Percentiles rank a stretch among this genome's conserved stretches.
Conservation (phyloP, 1,140 invertebrate genomes). For the Cepaea nemoralis region DNA sequence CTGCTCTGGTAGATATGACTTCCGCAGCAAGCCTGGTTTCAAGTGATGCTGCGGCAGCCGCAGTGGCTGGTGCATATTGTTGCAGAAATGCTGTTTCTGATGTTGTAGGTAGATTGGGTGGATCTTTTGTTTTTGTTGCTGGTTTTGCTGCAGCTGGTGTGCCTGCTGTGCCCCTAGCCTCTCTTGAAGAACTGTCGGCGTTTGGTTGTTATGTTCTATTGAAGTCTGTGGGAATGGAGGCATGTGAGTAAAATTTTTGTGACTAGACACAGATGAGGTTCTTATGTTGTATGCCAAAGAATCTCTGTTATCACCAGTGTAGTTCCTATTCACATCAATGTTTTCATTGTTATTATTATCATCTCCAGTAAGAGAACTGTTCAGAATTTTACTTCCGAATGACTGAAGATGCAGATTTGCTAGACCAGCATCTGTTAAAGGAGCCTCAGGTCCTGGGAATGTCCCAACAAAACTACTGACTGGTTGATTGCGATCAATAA, state of each 20-base stretch:
- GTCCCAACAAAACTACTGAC: neutral
- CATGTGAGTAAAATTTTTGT: neutral
- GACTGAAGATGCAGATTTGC: neutral
- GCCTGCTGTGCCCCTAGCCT: neutral
- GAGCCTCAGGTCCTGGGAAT: neutral
- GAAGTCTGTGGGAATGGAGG: neutral
- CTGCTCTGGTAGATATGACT: constrained; percentile 22
- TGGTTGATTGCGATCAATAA: neutral
- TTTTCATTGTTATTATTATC: constrained; percentile 19
- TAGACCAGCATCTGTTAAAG: neutral
- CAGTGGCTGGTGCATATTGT: constrained; percentile 37
- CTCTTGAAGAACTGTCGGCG: constrained; percentile 9
- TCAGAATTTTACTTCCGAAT: neutral
- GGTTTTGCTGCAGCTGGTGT: constrained; percentile 34
- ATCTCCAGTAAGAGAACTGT: neutral
- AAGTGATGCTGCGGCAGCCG: constrained; percentile 24
- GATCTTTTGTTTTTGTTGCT: constrained; percentile 33
- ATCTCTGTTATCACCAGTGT: neutral
- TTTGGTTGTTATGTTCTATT: neutral
- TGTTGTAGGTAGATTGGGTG: constrained; percentile 35
- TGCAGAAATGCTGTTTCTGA: constrained; percentile 33
- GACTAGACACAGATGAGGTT: neutral
- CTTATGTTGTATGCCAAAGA: neutral
- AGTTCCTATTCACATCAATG: neutral
- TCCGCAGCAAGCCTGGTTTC: constrained; percentile 12